Conservation (phyloP, 2,888 invertebrate species). For the Melanostoma mellinum region DNA sequence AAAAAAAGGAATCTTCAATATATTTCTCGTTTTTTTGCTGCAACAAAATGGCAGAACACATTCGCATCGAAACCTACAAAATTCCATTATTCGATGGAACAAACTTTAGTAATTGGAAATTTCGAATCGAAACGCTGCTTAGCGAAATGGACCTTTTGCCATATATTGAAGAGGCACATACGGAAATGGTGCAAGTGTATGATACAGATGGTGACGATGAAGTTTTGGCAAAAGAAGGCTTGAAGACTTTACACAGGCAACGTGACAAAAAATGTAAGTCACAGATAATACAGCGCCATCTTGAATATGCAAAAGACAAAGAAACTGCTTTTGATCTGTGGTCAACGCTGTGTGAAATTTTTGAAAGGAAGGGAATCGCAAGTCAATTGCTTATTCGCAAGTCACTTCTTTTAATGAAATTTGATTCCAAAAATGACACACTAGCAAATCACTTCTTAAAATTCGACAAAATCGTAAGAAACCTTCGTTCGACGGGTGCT, state of each 20-base stretch:
- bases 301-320: constrained; percentile 9
- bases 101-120: constrained; percentile 11
- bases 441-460: background rate
- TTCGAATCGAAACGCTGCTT: background rate
- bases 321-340: background rate
- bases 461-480: background rate
- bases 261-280: background rate
- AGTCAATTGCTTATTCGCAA: constrained; percentile 2
- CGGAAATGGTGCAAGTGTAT: background rate
- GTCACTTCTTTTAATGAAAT: background rate
- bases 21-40: no score
- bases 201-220: background rate
- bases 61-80: background rate
- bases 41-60: no score
- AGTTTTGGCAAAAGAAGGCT: no score
- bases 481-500: background rate
- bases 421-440: background rate
- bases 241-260: no score
- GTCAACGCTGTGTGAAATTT: background rate
- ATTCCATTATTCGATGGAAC: background rate
- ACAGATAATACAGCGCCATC: background rate
- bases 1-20: no score
- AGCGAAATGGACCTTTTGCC: background rate
- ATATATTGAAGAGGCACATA: background rate
- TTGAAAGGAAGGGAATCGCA: constrained; percentile 5